phyloP scores from a whole-genome alignment of 1,140 invertebrate species.

The Rhizoglyphus robini region DNA sequence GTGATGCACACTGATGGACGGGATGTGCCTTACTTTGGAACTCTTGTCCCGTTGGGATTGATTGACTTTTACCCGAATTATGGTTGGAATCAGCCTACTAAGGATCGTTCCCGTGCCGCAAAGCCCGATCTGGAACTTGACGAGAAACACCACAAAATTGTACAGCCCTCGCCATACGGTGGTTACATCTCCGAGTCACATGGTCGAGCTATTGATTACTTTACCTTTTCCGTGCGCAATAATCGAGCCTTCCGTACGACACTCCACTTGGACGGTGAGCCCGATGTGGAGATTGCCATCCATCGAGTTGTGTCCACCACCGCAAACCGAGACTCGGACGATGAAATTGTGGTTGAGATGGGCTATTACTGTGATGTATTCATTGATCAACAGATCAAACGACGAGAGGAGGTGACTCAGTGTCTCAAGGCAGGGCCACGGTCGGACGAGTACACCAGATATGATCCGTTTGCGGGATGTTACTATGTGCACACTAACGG shows the following conservation, averaged over 20 bases:
- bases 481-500: constrained; percentile 7
- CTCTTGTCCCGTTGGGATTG: constrained; percentile 49
- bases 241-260: not conserved
- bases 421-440: not conserved
- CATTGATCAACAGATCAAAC: not conserved
- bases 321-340: not conserved
- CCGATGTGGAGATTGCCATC: constrained; percentile 8
- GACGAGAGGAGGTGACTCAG: not conserved
- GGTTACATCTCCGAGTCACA: not conserved
- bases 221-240: not conserved
- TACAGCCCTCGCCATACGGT: not conserved
- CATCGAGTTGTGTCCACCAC: not conserved
- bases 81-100: constrained; percentile 52
- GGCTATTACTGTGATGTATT: constrained; percentile 2
- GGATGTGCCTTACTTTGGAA: constrained; percentile 37
- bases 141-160: not conserved
- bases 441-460: not conserved
- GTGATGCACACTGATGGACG: constrained; percentile 19
- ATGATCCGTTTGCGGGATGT: not conserved
- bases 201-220: constrained; percentile 15
- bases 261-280: not conserved
- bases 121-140: not conserved
- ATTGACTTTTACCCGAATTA: constrained; percentile 67
- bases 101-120: not conserved
- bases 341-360: not conserved